These are phyloP conservation scores for Agrotis exclamationis DNA, from an alignment of 2,888 invertebrate species.

Conservation along the genomic window DNA sequence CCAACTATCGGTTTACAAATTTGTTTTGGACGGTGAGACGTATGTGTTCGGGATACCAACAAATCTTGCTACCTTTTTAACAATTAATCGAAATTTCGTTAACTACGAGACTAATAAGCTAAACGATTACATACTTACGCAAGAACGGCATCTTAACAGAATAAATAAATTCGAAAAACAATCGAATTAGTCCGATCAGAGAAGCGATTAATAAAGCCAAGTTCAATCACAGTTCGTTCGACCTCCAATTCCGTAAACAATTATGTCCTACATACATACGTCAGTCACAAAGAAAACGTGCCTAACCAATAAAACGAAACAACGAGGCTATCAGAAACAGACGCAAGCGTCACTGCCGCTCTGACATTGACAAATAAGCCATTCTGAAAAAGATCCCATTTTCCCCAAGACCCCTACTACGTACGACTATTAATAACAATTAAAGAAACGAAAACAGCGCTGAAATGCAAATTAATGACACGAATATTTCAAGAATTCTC, in stretches of 20 bases:
- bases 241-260: conserved; percentile 54
- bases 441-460: conserved; percentile 63
- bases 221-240: conserved; percentile 33
- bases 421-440: conserved; percentile 74
- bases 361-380: conserved; percentile 88
- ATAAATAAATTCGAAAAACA: conserved; percentile 5
- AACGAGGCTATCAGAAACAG: conserved; percentile 85
- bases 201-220: conserved; percentile 35
- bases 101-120: no score
- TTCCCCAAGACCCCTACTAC: conserved; percentile 80
- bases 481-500: conserved; percentile 55
- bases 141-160: not conserved
- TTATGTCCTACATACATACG: conserved; percentile 61
- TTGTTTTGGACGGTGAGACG: not conserved
- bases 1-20: conserved; percentile 25
- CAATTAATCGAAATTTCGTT: not conserved
- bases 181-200: conserved; percentile 14
- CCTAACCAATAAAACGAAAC: conserved; percentile 84
- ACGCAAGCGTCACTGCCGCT: conserved; percentile 81
- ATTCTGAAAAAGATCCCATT: conserved; percentile 85
- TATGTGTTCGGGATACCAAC: not conserved
- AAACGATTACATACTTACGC: no score
- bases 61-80: not conserved
- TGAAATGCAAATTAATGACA: conserved; percentile 67
- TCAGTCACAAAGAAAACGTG: conserved; percentile 72